Evolutionary conservation across 2,113 vertebrate species (phyloP), one percentile per base, ranked within the genome.

Genomic region (Caloenas nicobarica): DNA sequence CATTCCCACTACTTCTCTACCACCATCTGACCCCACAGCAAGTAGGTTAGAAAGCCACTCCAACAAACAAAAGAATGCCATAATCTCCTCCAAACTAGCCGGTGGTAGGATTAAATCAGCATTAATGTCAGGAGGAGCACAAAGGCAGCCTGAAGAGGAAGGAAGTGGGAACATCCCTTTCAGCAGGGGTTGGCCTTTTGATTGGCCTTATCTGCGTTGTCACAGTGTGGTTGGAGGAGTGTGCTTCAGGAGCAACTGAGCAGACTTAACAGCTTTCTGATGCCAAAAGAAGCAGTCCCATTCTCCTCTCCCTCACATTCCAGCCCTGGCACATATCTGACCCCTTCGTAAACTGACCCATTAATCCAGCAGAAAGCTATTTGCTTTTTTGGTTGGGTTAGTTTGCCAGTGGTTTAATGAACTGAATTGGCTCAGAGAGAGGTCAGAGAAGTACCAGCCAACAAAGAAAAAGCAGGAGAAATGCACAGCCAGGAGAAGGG

Each of bases 121-220:
- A 64, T 95, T 95, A 96, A 78, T 78, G 70, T 81, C 87, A 79
- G 65, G 36, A 95, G 77, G 46, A 81, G 69, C 77, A 97, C 94
- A 96, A 97, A 95, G 84, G 46, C 77, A 92, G 40, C 48, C 65
- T 85, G n/a, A 7, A 25, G 65, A 94, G 91, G 95, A 96, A 91
- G 96, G 96, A 97, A 97, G 73, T 79, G 42, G 83, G 94, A 95
- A 91, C 96, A 96, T 95, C 95, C 81, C 73, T 96, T 97, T 91
- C 96, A 92, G 95, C 94, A 91, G 94, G 91, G 95, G 89, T 92
- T 95, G 81, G 89, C 57, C 93, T 91, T 96, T 97, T 96, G 86
- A 95, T 95, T 71, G 84, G 91, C 61, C 61, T 94, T 87, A 85
- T 95, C 93, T 92, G 53, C 57, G 87, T 95, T 97, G 94, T 96